These are phyloP conservation scores for Scelioninae gen. 1 DNA, from an alignment of 2,888 invertebrate genomes.

Conservation along the genomic window DNA sequence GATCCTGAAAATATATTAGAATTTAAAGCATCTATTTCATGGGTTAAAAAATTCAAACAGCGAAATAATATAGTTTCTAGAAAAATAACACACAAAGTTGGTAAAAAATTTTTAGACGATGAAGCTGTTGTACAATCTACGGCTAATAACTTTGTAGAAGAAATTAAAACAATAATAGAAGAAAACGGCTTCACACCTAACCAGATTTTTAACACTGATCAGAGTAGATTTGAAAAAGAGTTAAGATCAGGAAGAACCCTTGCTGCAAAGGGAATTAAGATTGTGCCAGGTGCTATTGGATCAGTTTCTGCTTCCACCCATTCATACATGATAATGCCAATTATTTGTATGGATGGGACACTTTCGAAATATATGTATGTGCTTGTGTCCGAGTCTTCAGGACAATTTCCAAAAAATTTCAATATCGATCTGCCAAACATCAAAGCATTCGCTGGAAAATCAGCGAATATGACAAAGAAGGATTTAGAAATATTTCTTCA, in stretches of 20 bases:
- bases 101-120: conserved; percentile 1
- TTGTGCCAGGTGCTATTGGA: conserved; percentile 8
- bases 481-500: conserved; percentile 10
- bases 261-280: neutral
- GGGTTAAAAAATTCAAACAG: conserved; percentile 21
- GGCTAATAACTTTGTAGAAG: neutral
- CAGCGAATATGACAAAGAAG: conserved; percentile 25
- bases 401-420: conserved; percentile 18
- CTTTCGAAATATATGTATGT: conserved; percentile 3
- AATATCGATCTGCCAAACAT: conserved; percentile 11
- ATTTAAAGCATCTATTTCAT: conserved; percentile 23
- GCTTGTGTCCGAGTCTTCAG: conserved; percentile 9
- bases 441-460: conserved; percentile 16
- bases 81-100: conserved; percentile 24
- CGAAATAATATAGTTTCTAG: conserved; percentile 14
- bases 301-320: conserved; percentile 22
- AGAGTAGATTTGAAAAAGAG: conserved; percentile 31
- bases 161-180: neutral
- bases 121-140: neutral
- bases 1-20: neutral
- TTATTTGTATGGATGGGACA: conserved; percentile 17
- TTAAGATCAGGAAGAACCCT: conserved; percentile 26
- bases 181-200: conserved; percentile 9
- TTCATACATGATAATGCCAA: conserved; percentile 28
- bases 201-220: conserved; percentile 17